These are phyloP conservation scores for Cladopsammia gracilis DNA, from an alignment of 64 coral and sea anemone genomes.

Conservation along the genomic window DNA sequence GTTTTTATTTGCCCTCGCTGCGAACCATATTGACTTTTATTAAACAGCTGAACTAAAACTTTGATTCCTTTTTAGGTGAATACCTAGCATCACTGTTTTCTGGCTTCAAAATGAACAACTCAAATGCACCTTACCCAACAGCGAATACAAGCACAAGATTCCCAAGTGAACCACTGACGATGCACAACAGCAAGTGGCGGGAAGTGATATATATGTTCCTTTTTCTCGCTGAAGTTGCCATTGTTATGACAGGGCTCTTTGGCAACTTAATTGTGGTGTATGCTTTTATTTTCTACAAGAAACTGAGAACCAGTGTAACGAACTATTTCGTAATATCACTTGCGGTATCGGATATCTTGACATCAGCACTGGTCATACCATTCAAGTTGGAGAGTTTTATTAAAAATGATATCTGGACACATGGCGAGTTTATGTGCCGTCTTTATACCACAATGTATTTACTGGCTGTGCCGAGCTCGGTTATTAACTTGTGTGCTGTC, in stretches of 20 bases:
- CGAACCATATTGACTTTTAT: too few species aligned
- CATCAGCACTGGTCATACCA: constrained; percentile 53
- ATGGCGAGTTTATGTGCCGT: constrained; percentile 75
- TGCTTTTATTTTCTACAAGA: constrained; percentile 70
- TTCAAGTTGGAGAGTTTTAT: constrained; percentile 61
- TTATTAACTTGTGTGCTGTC: constrained; percentile 89
- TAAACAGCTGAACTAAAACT: too few species aligned
- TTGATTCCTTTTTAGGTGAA: too few species aligned
- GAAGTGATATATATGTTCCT: constrained; percentile 17
- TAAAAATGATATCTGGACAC: constrained; percentile 31
- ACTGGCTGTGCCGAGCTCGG: constrained; percentile 72
- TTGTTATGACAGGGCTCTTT: constrained; percentile 55
- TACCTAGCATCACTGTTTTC: too few species aligned
- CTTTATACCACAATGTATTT: constrained; percentile 84
- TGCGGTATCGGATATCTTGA: constrained; percentile 80
- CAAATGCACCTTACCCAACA: not conserved
- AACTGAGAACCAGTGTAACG: constrained; percentile 72
- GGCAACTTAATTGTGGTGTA: constrained; percentile 84
- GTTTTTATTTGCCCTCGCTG: too few species aligned
- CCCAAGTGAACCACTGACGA: not conserved
- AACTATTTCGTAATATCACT: constrained; percentile 87
- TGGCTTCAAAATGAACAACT: not conserved
- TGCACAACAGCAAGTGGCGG: not conserved
- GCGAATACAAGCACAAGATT: not conserved
- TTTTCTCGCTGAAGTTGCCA: not conserved